Conservation (phyloP, 2,113 vertebrate species). For the Desmodus rotundus region DNA sequence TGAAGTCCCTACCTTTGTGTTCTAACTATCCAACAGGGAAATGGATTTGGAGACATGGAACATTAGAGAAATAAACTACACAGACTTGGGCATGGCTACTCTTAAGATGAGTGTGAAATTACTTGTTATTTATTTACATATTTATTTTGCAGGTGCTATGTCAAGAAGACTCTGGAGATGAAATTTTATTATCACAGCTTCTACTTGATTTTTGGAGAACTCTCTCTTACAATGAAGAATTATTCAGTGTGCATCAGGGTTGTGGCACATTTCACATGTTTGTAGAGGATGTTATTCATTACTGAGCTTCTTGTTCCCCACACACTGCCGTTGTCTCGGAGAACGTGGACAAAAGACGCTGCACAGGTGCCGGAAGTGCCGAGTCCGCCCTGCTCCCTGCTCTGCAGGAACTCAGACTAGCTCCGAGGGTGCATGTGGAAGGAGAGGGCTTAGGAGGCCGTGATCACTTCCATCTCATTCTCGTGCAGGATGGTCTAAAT, state of each 20-base stretch:
- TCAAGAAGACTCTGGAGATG: background rate
- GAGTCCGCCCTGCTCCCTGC: no score
- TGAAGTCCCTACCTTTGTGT: background rate
- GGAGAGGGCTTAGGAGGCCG: background rate
- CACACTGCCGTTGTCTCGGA: accelerated
- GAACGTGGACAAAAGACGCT: background rate
- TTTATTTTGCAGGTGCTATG: background rate
- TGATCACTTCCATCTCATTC: background rate
- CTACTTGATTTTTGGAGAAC: background rate
- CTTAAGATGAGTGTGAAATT: background rate
- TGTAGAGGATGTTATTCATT: background rate
- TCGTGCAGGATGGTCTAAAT: background rate
- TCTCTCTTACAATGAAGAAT: background rate
- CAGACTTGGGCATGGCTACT: background rate
- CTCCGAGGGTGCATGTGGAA: background rate
- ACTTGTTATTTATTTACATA: background rate
- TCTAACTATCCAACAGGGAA: background rate
- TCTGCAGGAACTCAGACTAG: background rate
- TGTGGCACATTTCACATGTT: background rate
- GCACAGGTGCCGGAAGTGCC: background rate
- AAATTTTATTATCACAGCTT: background rate
- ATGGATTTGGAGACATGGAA: background rate
- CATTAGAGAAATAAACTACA: background rate
- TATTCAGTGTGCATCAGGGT: background rate
- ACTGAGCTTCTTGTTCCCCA: background rate